Conservation (phyloP, 2,888 invertebrate genomes). For the Spisula subtruncata region DNA sequence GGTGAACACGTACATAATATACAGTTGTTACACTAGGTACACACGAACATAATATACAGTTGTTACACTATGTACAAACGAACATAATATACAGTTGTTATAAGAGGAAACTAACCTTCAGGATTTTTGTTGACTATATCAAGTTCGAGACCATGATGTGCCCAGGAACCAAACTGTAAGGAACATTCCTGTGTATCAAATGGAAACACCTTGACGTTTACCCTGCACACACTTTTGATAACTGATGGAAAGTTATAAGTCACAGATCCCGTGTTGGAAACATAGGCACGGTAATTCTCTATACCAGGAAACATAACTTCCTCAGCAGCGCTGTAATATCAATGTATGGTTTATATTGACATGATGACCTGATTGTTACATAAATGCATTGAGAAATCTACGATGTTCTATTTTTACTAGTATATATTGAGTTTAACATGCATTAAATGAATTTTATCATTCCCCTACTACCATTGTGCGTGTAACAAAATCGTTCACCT, state of each 20-base stretch:
- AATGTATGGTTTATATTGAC: neutral
- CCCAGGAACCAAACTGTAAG: constrained; percentile 73
- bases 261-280: constrained; percentile 88
- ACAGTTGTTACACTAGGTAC: too few species aligned
- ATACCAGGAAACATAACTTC: constrained; percentile 88
- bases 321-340: constrained; percentile 88
- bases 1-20: too few species aligned
- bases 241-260: constrained; percentile 90
- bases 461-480: too few species aligned
- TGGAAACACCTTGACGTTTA: constrained; percentile 89
- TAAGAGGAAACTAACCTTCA: constrained; percentile 52
- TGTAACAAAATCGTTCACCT: too few species aligned
- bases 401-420: too few species aligned
- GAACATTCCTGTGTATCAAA: constrained; percentile 88
- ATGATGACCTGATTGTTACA: too few species aligned
- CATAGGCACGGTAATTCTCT: constrained; percentile 89
- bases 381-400: too few species aligned
- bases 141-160: constrained; percentile 68
- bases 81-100: too few species aligned
- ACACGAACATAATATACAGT: too few species aligned
- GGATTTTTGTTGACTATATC: constrained; percentile 64
- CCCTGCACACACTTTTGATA: constrained; percentile 89
- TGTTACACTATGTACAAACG: too few species aligned
- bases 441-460: too few species aligned
- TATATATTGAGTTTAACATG: too few species aligned